phyloP scores from a whole-genome alignment of 1,140 invertebrate genomes.

The Lasaia peninsularis region DNA sequence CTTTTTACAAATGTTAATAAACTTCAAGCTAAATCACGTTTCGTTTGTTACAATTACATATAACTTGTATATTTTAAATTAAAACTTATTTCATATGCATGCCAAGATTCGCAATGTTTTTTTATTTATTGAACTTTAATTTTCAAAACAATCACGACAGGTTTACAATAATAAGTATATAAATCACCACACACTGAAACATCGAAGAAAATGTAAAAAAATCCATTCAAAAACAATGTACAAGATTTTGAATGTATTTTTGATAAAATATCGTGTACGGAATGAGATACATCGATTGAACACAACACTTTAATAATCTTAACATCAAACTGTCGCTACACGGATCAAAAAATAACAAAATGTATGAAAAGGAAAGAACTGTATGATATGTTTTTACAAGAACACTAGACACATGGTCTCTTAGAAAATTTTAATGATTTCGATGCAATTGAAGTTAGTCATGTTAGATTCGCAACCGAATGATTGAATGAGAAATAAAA shows the following conservation, averaged over 20 bases:
- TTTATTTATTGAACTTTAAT: constrained; percentile 9
- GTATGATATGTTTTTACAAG: constrained; percentile 52
- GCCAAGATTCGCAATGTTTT: constrained; percentile 37
- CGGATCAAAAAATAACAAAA: constrained; percentile 61
- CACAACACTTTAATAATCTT: constrained; percentile 62
- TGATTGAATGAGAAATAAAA: constrained; percentile 71
- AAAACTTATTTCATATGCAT: constrained; percentile 45
- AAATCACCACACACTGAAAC: constrained; percentile 50
- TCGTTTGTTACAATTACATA: constrained; percentile 22
- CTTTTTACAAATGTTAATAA: constrained; percentile 44
- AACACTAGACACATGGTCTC: constrained; percentile 33
- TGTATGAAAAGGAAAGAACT: constrained; percentile 43
- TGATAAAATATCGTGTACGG: constrained; percentile 28
- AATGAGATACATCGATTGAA: constrained; percentile 62
- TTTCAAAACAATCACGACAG: constrained; percentile 11
- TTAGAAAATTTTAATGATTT: constrained; percentile 46
- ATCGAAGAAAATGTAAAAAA: constrained; percentile 50
- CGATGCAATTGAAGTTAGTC: constrained; percentile 62
- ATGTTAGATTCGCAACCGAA: constrained; percentile 68
- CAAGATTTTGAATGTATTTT: constrained; percentile 2
- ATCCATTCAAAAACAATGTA: constrained; percentile 65
- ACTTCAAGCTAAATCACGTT: constrained; percentile 48
- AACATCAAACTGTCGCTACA: constrained; percentile 49
- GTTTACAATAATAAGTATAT: constrained; percentile 28
- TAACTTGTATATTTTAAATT: neutral